Evolutionary conservation across 1,140 invertebrate species (phyloP).

Genomic region (Lamellibrachia luymesi): DNA sequence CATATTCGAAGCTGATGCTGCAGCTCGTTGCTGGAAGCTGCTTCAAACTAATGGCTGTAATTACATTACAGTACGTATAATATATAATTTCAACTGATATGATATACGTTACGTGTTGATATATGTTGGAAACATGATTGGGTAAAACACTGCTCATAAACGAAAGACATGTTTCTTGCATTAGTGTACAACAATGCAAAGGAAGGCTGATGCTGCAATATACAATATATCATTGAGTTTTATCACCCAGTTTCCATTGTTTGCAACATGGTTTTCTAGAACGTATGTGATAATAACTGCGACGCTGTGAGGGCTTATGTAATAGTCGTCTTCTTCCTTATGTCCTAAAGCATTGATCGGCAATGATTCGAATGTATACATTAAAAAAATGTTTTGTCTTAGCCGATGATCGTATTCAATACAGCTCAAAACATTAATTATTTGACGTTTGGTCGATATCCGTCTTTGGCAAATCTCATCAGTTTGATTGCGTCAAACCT

Average conservation of each 20-base stretch:
- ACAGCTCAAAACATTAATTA: not conserved
- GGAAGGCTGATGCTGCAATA: not conserved
- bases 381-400: not conserved
- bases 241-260: not conserved
- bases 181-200: not conserved
- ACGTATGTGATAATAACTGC: too few relatives aligned
- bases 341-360: not conserved
- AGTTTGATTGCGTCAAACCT: conserved; percentile 19
- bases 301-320: too few relatives aligned
- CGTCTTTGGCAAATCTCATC: conserved; percentile 15
- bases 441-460: conserved; percentile 3
- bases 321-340: too few relatives aligned
- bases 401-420: not conserved
- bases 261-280: not conserved
- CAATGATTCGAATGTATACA: not conserved
- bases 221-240: not conserved
- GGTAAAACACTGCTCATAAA: not conserved
- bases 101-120: not conserved
- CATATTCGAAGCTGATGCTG: not conserved
- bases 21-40: not conserved
- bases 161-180: not conserved
- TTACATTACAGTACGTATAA: not conserved
- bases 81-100: not conserved
- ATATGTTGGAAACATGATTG: too few relatives aligned
- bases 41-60: too few relatives aligned